Percentiles rank a stretch among this genome's conserved stretches.
Conservation (phyloP, 2,888 invertebrate genomes). For the Tipula vernalis region DNA sequence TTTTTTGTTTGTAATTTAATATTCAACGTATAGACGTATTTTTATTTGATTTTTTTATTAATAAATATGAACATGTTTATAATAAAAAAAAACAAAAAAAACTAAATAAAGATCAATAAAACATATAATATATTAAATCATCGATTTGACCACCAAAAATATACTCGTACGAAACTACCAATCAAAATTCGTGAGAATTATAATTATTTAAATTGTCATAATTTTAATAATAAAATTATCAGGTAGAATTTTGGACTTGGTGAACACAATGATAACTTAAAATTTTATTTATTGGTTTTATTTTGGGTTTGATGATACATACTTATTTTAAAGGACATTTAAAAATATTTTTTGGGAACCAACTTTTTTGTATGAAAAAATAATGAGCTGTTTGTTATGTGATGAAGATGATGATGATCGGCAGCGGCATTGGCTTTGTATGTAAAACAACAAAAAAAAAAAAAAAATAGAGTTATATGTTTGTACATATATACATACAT, state of each 20-base stretch:
- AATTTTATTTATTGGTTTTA: background rate
- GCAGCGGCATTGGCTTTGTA: background rate
- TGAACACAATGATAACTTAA: background rate
- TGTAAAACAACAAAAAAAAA: background rate
- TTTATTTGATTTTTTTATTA: background rate
- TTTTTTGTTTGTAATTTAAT: too few species aligned
- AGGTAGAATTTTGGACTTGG: background rate
- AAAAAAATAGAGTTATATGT: background rate
- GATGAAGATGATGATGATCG: background rate
- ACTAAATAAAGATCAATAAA: background rate
- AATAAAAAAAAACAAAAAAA: background rate
- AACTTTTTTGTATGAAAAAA: background rate
- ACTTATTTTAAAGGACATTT: background rate
- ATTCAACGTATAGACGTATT: background rate
- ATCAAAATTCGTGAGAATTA: background rate
- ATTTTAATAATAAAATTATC: background rate
- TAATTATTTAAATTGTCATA: slow-evolving; percentile 4
- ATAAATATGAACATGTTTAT: background rate
- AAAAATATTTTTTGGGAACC: background rate
- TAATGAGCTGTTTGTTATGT: background rate
- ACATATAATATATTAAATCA: background rate
- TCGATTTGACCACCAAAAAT: background rate
- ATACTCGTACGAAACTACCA: background rate
- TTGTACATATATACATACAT: background rate
- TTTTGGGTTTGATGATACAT: background rate